phyloP scores from a whole-genome alignment of 2,113 vertebrate genomes.

The Pluvialis apricaria region DNA sequence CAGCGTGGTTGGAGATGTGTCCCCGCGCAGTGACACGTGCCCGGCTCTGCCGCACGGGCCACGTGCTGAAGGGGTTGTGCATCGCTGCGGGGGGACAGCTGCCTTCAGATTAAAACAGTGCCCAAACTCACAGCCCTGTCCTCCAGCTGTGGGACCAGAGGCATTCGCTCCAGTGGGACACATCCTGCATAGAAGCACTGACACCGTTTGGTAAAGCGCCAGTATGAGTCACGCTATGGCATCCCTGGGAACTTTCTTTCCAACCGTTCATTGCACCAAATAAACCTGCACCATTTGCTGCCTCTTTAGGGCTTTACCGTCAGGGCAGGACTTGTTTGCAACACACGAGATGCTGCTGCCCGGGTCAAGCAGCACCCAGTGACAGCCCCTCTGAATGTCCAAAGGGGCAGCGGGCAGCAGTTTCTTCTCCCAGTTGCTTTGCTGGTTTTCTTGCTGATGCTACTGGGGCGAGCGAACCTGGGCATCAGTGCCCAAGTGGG shows the following conservation, averaged over 20 bases:
- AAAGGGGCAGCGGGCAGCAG: background rate
- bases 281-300: background rate
- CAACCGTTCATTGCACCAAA: background rate
- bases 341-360: background rate
- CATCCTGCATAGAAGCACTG: background rate
- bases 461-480: accelerated
- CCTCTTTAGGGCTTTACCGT: constrained; percentile 24
- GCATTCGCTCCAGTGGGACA: background rate
- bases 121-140: background rate
- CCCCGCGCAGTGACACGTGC: accelerated
- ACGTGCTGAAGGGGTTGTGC: background rate
- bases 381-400: background rate
- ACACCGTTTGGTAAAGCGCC: background rate
- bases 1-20: background rate
- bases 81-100: background rate
- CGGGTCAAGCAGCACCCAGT: background rate
- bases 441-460: accelerated
- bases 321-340: background rate
- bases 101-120: background rate
- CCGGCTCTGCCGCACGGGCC: background rate
- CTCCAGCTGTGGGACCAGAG: accelerated
- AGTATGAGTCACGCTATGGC: background rate
- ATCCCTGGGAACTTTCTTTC: background rate
- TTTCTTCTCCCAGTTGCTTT: background rate
- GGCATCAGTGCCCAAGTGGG: accelerated